Percentiles rank a stretch among this genome's conserved stretches.
Evolutionary conservation across 2,888 invertebrate species (phyloP).

Genomic region (Spilosoma lubricipeda): DNA sequence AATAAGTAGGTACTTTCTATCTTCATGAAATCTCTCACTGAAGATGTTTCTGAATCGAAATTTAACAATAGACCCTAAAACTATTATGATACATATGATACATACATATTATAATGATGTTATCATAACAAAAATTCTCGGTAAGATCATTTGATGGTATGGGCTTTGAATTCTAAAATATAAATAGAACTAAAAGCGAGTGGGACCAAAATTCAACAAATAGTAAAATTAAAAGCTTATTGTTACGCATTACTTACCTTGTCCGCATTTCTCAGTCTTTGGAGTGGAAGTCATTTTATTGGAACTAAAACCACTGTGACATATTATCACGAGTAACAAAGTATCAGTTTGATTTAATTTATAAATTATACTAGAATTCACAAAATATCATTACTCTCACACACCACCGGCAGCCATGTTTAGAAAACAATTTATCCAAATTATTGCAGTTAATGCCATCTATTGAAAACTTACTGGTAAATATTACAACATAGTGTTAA

Average conservation of each 20-base stretch:
- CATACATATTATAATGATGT: neutral
- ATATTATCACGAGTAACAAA: slow-evolving; percentile 70
- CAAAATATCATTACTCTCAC: slow-evolving; percentile 73
- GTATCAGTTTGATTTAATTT: slow-evolving; percentile 54
- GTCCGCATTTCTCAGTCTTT: slow-evolving; percentile 83
- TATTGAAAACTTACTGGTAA: slow-evolving; percentile 19
- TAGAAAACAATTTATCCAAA: slow-evolving; percentile 63
- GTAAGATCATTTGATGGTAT: neutral
- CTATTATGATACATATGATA: neutral
- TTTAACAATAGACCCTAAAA: neutral
- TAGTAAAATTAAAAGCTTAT: slow-evolving; percentile 45
- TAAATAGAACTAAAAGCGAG: slow-evolving; percentile 45
- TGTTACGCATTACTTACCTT: slow-evolving; percentile 75
- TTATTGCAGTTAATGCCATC: slow-evolving; percentile 51
- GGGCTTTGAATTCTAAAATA: slow-evolving; percentile 34
- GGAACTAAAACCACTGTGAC: slow-evolving; percentile 69
- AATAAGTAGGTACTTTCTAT: neutral
- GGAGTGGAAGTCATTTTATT: slow-evolving; percentile 83
- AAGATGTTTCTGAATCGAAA: neutral
- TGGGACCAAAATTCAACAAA: slow-evolving; percentile 40
- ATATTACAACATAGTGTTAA: neutral
- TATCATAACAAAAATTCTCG: neutral
- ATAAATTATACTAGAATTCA: slow-evolving; percentile 63
- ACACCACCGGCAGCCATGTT: slow-evolving; percentile 85
- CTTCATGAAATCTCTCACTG: neutral